phyloP scores from a whole-genome alignment of 2,797 vertebrate genomes.

The Sarcoramphus papa region DNA sequence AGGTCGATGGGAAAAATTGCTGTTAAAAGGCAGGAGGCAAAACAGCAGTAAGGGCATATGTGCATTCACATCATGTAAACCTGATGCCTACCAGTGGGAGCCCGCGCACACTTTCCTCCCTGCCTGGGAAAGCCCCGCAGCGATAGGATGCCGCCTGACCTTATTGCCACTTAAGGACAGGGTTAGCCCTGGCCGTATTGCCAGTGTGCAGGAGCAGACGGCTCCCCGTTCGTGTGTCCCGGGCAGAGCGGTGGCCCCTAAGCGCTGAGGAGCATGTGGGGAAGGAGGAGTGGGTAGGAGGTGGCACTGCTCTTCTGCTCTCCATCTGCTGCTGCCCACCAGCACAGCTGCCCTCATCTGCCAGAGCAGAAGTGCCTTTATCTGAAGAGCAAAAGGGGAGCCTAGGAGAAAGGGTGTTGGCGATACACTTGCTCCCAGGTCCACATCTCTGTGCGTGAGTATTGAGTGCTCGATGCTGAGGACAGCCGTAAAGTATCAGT shows the following conservation, averaged over 20 bases:
- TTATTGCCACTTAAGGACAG: neutral
- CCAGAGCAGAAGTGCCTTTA: neutral
- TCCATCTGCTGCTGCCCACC: neutral
- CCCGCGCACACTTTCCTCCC: neutral
- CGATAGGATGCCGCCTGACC: neutral
- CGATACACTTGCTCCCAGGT: fast-evolving
- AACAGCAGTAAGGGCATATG: neutral
- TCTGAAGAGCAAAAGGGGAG: neutral
- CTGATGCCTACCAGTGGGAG: neutral
- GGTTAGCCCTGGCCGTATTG: fast-evolving
- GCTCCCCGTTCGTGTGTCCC: fast-evolving
- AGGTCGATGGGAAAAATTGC: neutral
- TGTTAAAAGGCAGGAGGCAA: neutral
- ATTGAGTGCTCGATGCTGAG: fast-evolving
- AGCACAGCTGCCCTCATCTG: neutral
- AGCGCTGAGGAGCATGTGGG: fast-evolving
- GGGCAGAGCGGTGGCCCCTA: neutral
- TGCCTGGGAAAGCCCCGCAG: neutral
- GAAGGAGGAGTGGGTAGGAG: neutral
- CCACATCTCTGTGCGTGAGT: fast-evolving
- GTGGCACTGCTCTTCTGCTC: neutral
- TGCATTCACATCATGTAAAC: neutral
- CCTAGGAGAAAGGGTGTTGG: neutral
- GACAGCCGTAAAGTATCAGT: fast-evolving
- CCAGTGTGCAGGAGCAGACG: neutral